These are phyloP conservation scores for Neomonachus schauinslandi DNA, from an alignment of 2,113 vertebrate genomes.

Conservation along the genomic window DNA sequence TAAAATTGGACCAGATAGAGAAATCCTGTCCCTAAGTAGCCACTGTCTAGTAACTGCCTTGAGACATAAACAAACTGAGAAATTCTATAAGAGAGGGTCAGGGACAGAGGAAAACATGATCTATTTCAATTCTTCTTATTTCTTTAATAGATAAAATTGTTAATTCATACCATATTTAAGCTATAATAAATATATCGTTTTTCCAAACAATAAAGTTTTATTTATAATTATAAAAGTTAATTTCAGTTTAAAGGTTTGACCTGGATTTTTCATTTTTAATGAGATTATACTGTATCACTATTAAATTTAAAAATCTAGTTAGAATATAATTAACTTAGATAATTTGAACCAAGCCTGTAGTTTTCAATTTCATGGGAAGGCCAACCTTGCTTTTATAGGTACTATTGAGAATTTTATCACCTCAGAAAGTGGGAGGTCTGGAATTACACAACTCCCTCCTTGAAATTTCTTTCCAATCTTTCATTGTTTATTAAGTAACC, in stretches of 20 bases:
- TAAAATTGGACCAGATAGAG: background rate
- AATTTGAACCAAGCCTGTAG: background rate
- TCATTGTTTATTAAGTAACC: background rate
- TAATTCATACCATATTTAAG: background rate
- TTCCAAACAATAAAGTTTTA: conserved; percentile 7
- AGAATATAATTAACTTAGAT: background rate
- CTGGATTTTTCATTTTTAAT: conserved; percentile 42
- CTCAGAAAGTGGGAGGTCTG: background rate
- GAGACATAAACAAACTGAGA: background rate
- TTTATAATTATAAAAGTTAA: conserved; percentile 10
- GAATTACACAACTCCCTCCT: background rate
- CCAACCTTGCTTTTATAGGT: background rate
- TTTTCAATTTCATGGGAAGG: conserved; percentile 10
- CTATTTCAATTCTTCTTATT: conserved; percentile 3
- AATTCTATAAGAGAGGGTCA: background rate
- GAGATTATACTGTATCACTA: background rate
- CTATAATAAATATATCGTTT: background rate
- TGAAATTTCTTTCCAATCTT: conserved; percentile 12
- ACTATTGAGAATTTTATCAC: background rate
- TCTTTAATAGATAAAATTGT: background rate
- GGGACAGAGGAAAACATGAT: background rate
- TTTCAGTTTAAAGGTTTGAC: background rate
- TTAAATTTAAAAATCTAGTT: background rate
- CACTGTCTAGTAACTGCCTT: background rate
- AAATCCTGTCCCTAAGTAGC: background rate